Conservation (phyloP, 2,888 invertebrate species). For the Campoletis raptor region DNA sequence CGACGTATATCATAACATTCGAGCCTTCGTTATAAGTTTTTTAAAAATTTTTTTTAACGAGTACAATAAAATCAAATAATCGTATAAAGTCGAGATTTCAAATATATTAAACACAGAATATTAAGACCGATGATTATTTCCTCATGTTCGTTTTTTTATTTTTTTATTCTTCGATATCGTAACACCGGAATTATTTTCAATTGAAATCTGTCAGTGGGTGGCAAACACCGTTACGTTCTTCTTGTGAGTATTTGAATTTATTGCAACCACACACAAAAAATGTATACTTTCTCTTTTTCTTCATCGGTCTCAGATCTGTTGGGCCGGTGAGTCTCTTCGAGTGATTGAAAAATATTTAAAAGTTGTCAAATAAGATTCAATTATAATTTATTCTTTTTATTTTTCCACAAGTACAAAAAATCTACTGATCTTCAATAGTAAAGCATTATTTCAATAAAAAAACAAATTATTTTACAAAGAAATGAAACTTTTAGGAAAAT, state of each 20-base stretch:
- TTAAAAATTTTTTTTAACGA: background rate
- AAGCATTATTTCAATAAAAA: too few species aligned
- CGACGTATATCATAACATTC: background rate
- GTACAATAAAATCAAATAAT: background rate
- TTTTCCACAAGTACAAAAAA: background rate
- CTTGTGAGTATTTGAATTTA: background rate
- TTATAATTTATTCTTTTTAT: background rate
- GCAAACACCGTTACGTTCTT: background rate
- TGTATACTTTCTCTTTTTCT: background rate
- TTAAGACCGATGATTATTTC: background rate
- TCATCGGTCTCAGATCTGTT: background rate
- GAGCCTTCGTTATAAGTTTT: background rate
- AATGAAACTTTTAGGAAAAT: background rate
- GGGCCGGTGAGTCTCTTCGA: background rate
- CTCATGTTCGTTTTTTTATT: too few species aligned
- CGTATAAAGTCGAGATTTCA: background rate
- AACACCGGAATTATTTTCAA: background rate
- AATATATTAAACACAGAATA: background rate
- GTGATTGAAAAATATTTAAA: background rate
- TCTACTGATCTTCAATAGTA: too few species aligned
- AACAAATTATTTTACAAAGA: too few species aligned
- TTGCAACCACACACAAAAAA: background rate
- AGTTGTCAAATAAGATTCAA: background rate
- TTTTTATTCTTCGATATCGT: background rate
- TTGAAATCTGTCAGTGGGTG: background rate